Evolutionary conservation across 2,888 invertebrate genomes (phyloP).

Genomic region (Dolichopus griseipennis): DNA sequence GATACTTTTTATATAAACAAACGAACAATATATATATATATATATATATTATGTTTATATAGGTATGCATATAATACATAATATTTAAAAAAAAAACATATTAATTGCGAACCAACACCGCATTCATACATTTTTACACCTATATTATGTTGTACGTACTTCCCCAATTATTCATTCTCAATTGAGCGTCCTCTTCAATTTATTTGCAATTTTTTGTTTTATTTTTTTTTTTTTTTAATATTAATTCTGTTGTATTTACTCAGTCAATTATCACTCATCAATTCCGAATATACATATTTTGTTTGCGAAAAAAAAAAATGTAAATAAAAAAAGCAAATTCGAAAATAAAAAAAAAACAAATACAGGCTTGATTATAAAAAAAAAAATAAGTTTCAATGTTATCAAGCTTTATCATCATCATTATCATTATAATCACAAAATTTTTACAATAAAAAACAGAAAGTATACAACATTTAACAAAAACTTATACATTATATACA

Average conservation of each 20-base stretch:
- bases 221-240: not conserved
- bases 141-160: not conserved
- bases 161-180: not conserved
- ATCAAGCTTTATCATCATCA: not conserved
- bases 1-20: not conserved
- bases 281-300: not conserved
- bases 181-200: not conserved
- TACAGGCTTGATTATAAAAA: too few relatives aligned
- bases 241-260: not conserved
- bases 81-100: too few relatives aligned
- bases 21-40: too few relatives aligned
- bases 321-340: not conserved
- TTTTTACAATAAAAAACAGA: too few relatives aligned
- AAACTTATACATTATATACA: too few relatives aligned
- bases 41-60: too few relatives aligned
- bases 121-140: not conserved
- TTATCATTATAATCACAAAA: not conserved
- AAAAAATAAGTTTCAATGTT: not conserved
- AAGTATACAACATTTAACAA: too few relatives aligned
- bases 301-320: not conserved
- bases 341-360: not conserved
- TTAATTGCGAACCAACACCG: not conserved
- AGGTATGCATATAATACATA: too few relatives aligned
- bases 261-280: constrained; percentile 3
- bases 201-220: not conserved